phyloP scores from a whole-genome alignment of 1,140 invertebrate genomes.

The Maconellicoccus hirsutus region DNA sequence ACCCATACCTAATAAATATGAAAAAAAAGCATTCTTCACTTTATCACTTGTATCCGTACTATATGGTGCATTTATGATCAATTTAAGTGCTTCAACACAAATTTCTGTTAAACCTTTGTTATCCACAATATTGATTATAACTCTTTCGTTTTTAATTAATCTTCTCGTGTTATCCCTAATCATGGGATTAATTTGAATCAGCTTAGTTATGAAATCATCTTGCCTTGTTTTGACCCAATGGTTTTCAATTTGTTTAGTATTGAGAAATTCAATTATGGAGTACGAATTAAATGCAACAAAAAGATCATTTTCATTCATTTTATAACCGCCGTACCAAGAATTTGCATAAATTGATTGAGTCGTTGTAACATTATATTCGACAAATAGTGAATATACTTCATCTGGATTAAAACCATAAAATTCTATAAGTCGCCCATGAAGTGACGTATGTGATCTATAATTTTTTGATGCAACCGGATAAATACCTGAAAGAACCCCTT shows the following conservation, averaged over 20 bases:
- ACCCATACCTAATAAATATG: not conserved
- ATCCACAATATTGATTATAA: not conserved
- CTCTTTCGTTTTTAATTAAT: not conserved
- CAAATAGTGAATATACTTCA: not conserved
- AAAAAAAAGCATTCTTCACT: not conserved
- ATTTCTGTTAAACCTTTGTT: not conserved
- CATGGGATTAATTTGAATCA: not conserved
- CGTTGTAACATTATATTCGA: no score
- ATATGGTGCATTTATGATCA: not conserved
- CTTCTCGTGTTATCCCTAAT: not conserved
- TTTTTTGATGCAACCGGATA: not conserved
- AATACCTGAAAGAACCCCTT: not conserved
- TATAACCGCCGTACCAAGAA: not conserved
- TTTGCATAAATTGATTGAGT: not conserved
- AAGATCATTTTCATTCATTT: not conserved
- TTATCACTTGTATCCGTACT: not conserved
- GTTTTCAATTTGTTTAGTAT: not conserved
- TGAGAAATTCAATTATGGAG: not conserved
- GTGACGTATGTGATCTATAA: not conserved
- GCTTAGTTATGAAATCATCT: not conserved
- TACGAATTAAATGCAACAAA: not conserved
- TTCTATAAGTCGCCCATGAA: not conserved
- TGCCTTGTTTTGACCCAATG: not conserved
- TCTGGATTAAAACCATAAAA: not conserved
- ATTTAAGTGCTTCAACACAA: not conserved